Percentiles rank a stretch among this genome's conserved stretches.
Conservation (phyloP, 1,140 invertebrate species). For the Pogonomyrmex californicus region DNA sequence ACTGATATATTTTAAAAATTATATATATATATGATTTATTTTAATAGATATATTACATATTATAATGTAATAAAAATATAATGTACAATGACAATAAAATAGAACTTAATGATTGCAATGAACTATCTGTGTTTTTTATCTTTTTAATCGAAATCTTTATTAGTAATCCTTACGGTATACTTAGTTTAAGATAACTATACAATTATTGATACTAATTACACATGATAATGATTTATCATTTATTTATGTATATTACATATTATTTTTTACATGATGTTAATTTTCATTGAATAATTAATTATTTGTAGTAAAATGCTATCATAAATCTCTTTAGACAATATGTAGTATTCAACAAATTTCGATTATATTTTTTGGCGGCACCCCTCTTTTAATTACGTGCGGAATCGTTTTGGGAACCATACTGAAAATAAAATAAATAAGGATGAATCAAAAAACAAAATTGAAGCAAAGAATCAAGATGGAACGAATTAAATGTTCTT, state of each 20-base stretch:
- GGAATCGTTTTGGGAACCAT: constrained; percentile 94
- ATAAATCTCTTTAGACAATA: neutral
- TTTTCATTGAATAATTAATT: neutral
- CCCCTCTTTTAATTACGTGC: constrained; percentile 92
- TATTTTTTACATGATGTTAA: neutral
- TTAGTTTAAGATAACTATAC: neutral
- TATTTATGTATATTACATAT: constrained; percentile 58
- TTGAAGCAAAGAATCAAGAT: neutral
- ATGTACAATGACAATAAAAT: constrained; percentile 3
- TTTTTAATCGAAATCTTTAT: neutral
- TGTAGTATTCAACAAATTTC: neutral
- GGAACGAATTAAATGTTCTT: neutral
- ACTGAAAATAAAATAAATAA: constrained; percentile 86
- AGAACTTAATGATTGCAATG: neutral
- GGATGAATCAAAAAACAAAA: neutral
- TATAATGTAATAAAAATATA: neutral
- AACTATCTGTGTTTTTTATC: neutral
- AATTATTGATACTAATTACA: neutral
- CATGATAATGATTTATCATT: neutral
- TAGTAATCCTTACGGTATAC: neutral
- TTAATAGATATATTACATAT: neutral
- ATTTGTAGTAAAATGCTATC: neutral
- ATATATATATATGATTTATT: neutral
- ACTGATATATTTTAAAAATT: neutral
- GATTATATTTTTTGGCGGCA: constrained; percentile 74